Evolutionary conservation across 2,113 vertebrate genomes (phyloP).

Genomic region (Falcunculus frontatus): DNA sequence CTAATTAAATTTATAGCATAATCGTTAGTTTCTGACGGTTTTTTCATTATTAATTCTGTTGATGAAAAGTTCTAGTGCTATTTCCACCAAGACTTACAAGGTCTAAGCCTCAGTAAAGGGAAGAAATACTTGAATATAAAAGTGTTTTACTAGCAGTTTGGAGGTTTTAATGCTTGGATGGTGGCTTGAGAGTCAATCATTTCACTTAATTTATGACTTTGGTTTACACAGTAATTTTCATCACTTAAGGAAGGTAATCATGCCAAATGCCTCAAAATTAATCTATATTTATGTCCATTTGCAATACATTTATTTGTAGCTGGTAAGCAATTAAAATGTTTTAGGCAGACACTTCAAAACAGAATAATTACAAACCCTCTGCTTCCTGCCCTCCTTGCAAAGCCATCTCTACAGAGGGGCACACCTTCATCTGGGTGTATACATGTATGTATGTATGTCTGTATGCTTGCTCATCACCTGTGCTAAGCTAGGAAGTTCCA

Average conservation of each 20-base stretch:
- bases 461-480: background rate
- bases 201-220: conserved; percentile 7
- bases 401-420: background rate
- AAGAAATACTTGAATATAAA: background rate
- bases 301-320: background rate
- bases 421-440: background rate
- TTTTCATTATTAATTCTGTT: conserved; percentile 19
- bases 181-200: background rate
- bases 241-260: background rate
- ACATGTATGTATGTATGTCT: background rate
- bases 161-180: background rate
- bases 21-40: background rate
- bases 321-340: background rate
- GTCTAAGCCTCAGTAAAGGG: background rate
- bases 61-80: background rate
- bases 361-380: background rate
- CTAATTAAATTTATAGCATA: conserved; percentile 23
- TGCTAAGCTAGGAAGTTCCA: background rate
- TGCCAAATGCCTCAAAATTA: background rate
- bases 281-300: background rate
- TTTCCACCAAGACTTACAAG: background rate
- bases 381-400: background rate
- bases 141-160: background rate
- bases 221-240: conserved; percentile 15
- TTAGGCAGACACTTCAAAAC: background rate